phyloP scores from a whole-genome alignment of 2,113 vertebrate genomes.

The Neotoma lepida region DNA sequence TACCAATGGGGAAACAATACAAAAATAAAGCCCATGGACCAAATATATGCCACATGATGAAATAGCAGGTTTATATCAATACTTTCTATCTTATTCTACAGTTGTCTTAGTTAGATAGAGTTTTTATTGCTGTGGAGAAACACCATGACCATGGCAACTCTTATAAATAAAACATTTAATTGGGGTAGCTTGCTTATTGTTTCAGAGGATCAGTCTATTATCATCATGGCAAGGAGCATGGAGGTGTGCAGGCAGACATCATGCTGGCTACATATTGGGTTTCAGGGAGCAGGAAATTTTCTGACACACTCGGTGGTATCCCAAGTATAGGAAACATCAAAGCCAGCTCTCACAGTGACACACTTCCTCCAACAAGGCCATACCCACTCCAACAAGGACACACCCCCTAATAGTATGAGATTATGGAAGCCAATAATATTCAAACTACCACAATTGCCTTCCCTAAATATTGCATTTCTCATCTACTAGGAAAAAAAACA shows the following conservation, averaged over 20 bases:
- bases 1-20: not conserved
- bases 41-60: not conserved
- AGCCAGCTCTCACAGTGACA: not conserved
- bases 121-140: not conserved
- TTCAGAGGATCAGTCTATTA: not conserved
- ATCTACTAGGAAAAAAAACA: not conserved
- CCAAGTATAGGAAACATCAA: not conserved
- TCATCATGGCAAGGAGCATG: not conserved
- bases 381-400: not conserved
- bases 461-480: not conserved
- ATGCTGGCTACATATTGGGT: not conserved
- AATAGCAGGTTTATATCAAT: not conserved
- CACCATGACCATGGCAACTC: not conserved
- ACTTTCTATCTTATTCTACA: not conserved
- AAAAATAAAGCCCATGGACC: not conserved
- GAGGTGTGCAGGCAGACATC: not conserved
- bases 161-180: not conserved
- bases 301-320: not conserved
- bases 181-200: not conserved
- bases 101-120: not conserved
- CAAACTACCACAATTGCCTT: not conserved
- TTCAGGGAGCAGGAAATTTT: not conserved
- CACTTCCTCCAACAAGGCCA: not conserved
- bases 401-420: not conserved
- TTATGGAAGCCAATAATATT: not conserved